Evolutionary conservation across 2,888 invertebrate species (phyloP), one percentile per base, ranked within the genome.

Genomic region (Phragmatobia fuliginosa): DNA sequence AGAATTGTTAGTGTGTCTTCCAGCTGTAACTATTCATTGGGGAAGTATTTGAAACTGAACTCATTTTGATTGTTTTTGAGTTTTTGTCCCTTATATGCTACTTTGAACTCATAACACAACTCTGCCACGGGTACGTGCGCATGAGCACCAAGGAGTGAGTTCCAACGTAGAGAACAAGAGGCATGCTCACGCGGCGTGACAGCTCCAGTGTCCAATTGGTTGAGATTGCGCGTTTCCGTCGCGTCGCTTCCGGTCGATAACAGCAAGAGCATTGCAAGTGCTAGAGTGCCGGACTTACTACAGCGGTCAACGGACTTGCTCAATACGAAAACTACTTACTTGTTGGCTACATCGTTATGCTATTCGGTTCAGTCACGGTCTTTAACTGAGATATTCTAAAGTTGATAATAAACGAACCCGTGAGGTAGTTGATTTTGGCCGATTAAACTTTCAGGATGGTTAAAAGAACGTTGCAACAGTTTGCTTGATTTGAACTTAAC

Each of bases 191-290:
- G 82, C 88, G 84, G 90, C 94, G 92, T 94, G 94, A 93, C 94
- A 90, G 86, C 83, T 82, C 85, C 81, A 85, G 86, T 90, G 89
- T 90, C 94, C 94, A 95, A 95, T 95, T 95, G 94, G 93, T 90
- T 87, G 94, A 94, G 94, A 95, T 95, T 95, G 94, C 93, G 90
- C 87, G 88, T 89, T 94, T 95, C 95, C 95, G 94, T 87, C 90
- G 90, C 85, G 84, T 76, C 85, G 86, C 92, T 95, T 94, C 95
- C 95, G 94, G 88, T 83, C 89, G 94, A 93, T 94, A 94, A 91
- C 92, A 90, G 89, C 91, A 92, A 92, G 91, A 92, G 87, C 86
- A 82, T 81, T 84, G 83, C 85, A 81, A 85, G 85, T 78, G 80
- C 80, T 76, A 76, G 81, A 78, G 84, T 85, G 80, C 85, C 86